Evolutionary conservation across 2,888 invertebrate species (phyloP), one percentile per base, ranked within the genome.

Genomic region (Epinotia ramella): DNA sequence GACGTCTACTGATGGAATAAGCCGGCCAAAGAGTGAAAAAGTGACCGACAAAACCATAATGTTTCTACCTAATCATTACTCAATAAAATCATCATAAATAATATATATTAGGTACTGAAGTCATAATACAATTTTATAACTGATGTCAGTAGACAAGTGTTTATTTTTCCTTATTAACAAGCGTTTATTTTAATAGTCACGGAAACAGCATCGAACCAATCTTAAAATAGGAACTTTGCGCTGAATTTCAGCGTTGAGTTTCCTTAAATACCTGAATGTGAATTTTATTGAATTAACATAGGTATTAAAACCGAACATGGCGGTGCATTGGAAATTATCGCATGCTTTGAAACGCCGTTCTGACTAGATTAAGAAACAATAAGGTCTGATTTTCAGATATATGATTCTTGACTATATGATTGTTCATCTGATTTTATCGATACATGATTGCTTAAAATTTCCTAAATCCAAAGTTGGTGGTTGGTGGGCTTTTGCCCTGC

Each of bases 121-220:
- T 46, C 46, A 20, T 46, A 28, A 28, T 53, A 46, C 6, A 64
- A 3, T 24, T 64, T 33, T 56, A 18, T 18, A 44, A 44, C 40
- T 68, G 68, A 57, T 68, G 67, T 57, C 67, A 68, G 68, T 16
- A 12, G 67, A 57, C 68, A 59, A 44, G 13, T 33, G 44, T 40
- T 57, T 7, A 20, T 44, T 68, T 69, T 69, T 46, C 69, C 69
- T 59, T 59, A n/a, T 65, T 46, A 28, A 46, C n/a, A 9, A 16
- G n/a, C n/a, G 33, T 40, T 60, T 40, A 46, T 46, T 46, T 16
- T 24, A 24, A 18, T 18, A 49, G 4, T 2, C 49, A 16, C 16
- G 11, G 24, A 46, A 62, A 44, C 16, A 68, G 9, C 57, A 59
- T 59, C 56, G 59, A 7, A 59, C 44, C 44, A 3, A 46, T 6